Percentiles rank a stretch among this genome's conserved stretches.
Conservation (phyloP, 2,113 vertebrate genomes). For the Corythoichthys haematopterus region DNA sequence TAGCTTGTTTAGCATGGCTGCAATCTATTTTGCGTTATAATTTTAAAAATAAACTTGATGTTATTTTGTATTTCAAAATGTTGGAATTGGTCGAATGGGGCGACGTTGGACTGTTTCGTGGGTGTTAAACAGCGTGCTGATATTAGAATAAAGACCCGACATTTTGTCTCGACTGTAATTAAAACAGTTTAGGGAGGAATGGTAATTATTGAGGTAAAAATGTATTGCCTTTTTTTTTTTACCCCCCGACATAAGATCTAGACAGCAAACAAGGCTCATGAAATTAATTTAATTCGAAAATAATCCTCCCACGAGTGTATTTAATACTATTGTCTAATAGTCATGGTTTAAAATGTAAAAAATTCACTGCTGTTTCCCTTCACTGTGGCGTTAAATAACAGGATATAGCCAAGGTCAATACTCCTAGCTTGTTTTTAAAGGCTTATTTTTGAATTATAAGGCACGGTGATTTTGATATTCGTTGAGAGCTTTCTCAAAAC, state of each 20-base stretch:
- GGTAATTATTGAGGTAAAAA: constrained; percentile 44
- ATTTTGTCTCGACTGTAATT: constrained; percentile 65
- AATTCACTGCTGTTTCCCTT: constrained; percentile 16
- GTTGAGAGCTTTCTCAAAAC: constrained; percentile 24
- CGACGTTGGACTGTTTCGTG: constrained; percentile 50
- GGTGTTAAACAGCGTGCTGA: constrained; percentile 58
- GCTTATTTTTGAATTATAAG: constrained; percentile 34
- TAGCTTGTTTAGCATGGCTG: neutral
- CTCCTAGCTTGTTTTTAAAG: constrained; percentile 1
- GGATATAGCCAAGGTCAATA: constrained; percentile 62
- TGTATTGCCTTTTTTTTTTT: constrained; percentile 20
- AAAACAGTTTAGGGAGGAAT: constrained; percentile 54
- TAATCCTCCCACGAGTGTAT: constrained; percentile 15
- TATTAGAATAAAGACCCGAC: constrained; percentile 60
- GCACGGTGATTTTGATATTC: constrained; percentile 32
- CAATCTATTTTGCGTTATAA: constrained; percentile 6
- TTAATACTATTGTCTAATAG: constrained; percentile 17
- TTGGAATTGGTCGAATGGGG: constrained; percentile 39
- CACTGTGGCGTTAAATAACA: constrained; percentile 43
- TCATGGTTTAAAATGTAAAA: constrained; percentile 24
- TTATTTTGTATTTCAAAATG: constrained; percentile 17
- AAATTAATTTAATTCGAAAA: constrained; percentile 29
- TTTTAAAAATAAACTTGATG: constrained; percentile 44
- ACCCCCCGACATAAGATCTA: constrained; percentile 43
- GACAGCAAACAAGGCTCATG: constrained; percentile 16